These are phyloP conservation scores for Pteria penguin DNA, from an alignment of 2,888 invertebrate species.

Conservation along the genomic window DNA sequence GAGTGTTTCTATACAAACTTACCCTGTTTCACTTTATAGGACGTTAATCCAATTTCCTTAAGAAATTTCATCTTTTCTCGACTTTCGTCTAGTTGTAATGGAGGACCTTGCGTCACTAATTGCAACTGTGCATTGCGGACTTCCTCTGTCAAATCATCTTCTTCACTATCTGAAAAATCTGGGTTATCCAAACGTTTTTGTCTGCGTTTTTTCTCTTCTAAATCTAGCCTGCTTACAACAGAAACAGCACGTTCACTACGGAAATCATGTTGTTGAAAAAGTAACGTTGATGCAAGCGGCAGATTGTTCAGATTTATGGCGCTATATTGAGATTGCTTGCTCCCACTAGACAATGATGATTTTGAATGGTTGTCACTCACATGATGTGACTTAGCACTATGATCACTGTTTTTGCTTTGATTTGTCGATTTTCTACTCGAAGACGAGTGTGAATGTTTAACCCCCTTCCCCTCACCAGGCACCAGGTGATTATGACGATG, in stretches of 20 bases:
- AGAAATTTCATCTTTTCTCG: conserved; percentile 71
- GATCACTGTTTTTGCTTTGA: background rate
- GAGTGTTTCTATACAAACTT: too few relatives aligned
- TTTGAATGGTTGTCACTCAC: background rate
- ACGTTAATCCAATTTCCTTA: conserved; percentile 70
- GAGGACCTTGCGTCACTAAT: conserved; percentile 73
- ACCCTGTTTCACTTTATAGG: conserved; percentile 72
- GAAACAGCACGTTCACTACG: background rate
- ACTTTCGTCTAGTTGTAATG: conserved; percentile 70
- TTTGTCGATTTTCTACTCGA: background rate
- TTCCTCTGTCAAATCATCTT: conserved; percentile 67
- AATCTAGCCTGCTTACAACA: conserved; percentile 75
- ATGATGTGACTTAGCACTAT: background rate
- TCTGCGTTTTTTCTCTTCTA: conserved; percentile 70
- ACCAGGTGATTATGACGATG: background rate
- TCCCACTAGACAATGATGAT: background rate
- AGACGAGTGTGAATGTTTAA: conserved; percentile 1
- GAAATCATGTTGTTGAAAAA: conserved; percentile 18
- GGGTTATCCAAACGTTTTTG: conserved; percentile 60
- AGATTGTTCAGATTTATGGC: conserved; percentile 14
- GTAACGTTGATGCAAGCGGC: background rate
- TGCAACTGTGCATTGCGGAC: conserved; percentile 57
- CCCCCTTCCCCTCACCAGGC: background rate
- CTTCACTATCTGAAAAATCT: conserved; percentile 68
- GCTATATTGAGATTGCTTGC: background rate